These are phyloP conservation scores for Stigmatopora nigra DNA, from an alignment of 2,113 vertebrate genomes.

Conservation along the genomic window DNA sequence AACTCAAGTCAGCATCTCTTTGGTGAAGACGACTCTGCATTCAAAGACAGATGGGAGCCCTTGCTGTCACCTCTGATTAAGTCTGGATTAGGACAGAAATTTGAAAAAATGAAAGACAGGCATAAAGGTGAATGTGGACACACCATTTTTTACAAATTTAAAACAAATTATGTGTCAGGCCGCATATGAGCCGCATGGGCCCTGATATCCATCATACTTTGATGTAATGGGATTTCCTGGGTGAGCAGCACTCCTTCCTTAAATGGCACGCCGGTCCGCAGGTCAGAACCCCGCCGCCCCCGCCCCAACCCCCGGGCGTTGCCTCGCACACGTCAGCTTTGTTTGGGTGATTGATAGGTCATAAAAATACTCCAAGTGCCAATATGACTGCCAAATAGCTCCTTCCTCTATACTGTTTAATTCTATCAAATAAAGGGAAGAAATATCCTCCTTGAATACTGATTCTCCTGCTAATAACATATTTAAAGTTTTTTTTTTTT, in stretches of 20 bases:
- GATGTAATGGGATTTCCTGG: slow-evolving; percentile 71
- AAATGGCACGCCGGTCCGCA: slow-evolving; percentile 66
- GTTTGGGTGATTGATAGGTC: slow-evolving; percentile 67
- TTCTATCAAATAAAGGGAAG: slow-evolving; percentile 20
- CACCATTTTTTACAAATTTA: slow-evolving; percentile 57
- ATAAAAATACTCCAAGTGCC: slow-evolving; percentile 56
- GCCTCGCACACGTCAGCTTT: slow-evolving; percentile 49
- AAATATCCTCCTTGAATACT: slow-evolving; percentile 33
- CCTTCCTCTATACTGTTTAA: slow-evolving; percentile 13
- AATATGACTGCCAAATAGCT: slow-evolving; percentile 32
- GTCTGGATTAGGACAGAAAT: slow-evolving; percentile 9
- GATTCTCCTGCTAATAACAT: slow-evolving; percentile 9
- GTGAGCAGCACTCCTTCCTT: slow-evolving; percentile 65
- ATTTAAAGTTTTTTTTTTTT: neutral
- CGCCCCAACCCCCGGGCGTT: slow-evolving; percentile 20
- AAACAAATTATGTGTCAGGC: slow-evolving; percentile 70
- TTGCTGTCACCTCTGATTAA: slow-evolving; percentile 1
- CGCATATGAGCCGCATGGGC: slow-evolving; percentile 61
- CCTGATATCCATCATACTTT: slow-evolving; percentile 72
- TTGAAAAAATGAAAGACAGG: slow-evolving; percentile 40
- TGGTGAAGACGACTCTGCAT: neutral
- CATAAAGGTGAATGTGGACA: slow-evolving; percentile 45
- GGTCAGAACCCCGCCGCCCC: slow-evolving; percentile 58
- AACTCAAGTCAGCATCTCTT: neutral
- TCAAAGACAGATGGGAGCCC: slow-evolving; percentile 3